A percentile compares a stretch with the other conserved stretches of the same genome.
These are phyloP conservation scores for Mellivora capensis DNA, from an alignment of 2,113 vertebrate genomes.

Conservation along the genomic window DNA sequence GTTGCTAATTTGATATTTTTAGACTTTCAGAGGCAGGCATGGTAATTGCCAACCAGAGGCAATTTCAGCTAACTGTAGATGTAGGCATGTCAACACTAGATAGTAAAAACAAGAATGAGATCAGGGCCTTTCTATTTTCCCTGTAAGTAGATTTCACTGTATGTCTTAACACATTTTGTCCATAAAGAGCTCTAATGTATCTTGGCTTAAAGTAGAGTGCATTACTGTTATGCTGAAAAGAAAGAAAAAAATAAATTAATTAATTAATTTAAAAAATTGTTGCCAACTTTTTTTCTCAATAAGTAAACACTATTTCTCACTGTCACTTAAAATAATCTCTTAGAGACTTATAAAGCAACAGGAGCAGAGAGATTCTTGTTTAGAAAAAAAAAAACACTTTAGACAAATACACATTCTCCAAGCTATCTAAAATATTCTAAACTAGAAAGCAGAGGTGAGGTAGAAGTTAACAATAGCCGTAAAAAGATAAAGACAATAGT, in stretches of 20 bases:
- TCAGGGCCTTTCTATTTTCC: not conserved
- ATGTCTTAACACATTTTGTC: not conserved
- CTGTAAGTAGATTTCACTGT: not conserved
- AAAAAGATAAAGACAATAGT: not conserved
- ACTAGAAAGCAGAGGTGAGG: not conserved
- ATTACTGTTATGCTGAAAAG: too few species aligned
- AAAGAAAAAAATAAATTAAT: too few species aligned
- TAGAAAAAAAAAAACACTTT: not conserved
- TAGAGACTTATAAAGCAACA: not conserved
- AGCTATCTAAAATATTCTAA: not conserved
- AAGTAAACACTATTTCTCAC: not conserved
- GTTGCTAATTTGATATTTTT: slow-evolving; percentile 42
- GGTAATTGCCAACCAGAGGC: slow-evolving; percentile 13
- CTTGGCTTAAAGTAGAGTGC: not conserved
- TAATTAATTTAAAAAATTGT: too few species aligned
- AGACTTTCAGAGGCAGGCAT: not conserved
- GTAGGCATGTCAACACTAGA: not conserved
- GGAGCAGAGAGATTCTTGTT: not conserved
- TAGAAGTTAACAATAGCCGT: not conserved
- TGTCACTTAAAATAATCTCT: not conserved
- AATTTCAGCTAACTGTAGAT: not conserved
- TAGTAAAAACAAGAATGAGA: not conserved
- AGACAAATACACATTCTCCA: not conserved
- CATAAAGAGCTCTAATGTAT: not conserved
- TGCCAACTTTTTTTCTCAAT: not conserved